A percentile compares a stretch with the other conserved stretches of the same genome.
Conservation (phyloP, 2,888 invertebrate species). For the Drosophila helvetica region DNA sequence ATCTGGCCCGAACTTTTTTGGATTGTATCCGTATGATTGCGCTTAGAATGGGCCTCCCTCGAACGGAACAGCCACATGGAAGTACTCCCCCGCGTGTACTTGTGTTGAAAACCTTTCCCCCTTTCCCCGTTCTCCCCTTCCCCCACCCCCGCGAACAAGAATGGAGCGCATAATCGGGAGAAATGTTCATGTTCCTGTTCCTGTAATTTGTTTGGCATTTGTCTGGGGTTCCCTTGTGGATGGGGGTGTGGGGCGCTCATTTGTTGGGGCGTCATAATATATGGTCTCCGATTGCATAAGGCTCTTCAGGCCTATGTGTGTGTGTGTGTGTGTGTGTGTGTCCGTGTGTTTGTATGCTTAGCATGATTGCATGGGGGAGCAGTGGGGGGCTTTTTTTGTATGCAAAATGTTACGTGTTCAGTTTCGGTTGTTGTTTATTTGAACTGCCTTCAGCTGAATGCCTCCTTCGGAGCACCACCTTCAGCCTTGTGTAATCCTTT, state of each 20-base stretch:
- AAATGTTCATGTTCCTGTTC: slow-evolving; percentile 31
- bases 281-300: slow-evolving; percentile 46
- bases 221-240: slow-evolving; percentile 1
- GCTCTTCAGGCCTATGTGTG: slow-evolving; percentile 1
- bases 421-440: slow-evolving; percentile 41
- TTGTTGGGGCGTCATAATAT: slow-evolving; percentile 36
- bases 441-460: slow-evolving; percentile 23
- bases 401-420: slow-evolving; percentile 31
- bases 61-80: slow-evolving; percentile 21
- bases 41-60: too few relatives aligned
- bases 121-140: too few relatives aligned
- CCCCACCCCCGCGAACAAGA: background rate
- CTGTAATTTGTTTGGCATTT: slow-evolving; percentile 43
- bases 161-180: slow-evolving; percentile 37
- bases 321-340: too few relatives aligned
- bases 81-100: slow-evolving; percentile 23
- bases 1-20: too few relatives aligned
- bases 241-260: background rate
- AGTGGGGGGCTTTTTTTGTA: slow-evolving; percentile 13
- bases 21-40: too few relatives aligned
- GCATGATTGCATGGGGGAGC: slow-evolving; percentile 58
- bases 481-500: slow-evolving; percentile 63
- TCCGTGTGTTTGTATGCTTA: slow-evolving; percentile 54
- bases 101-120: background rate
- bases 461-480: background rate